Evolutionary conservation across 2,797 vertebrate species (phyloP).

Genomic region (Phrynocephalus vlangalii): DNA sequence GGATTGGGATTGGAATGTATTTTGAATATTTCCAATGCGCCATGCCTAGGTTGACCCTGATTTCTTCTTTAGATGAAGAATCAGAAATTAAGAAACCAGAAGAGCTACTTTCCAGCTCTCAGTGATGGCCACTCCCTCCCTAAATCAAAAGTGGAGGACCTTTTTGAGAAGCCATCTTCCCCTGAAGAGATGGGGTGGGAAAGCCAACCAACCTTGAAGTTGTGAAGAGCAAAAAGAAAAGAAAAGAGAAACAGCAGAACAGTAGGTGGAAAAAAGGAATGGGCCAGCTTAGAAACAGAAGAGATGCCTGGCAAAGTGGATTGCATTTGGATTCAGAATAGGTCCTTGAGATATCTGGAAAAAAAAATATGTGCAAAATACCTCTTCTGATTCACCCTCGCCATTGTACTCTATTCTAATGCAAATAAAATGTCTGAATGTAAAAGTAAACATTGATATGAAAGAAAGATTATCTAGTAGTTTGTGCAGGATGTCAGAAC

Average conservation of each 20-base stretch:
- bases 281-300: background rate
- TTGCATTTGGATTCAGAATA: background rate
- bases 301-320: background rate
- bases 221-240: background rate
- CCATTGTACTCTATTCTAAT: slow-evolving; percentile 51
- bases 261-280: background rate
- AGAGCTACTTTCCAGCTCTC: background rate
- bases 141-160: background rate
- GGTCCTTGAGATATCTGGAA: background rate
- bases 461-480: slow-evolving; percentile 50
- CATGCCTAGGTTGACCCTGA: background rate
- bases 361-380: slow-evolving; percentile 22
- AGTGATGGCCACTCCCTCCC: background rate
- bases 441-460: slow-evolving; percentile 38
- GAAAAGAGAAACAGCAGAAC: background rate
- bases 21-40: no score
- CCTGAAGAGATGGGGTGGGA: background rate
- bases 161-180: background rate
- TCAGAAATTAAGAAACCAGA: background rate
- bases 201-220: background rate
- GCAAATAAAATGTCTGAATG: slow-evolving; percentile 50
- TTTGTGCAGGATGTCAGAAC: slow-evolving; percentile 40
- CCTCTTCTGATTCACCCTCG: background rate
- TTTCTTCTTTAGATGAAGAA: no score
- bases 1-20: no score